phyloP scores from a whole-genome alignment of 2,113 vertebrate genomes.

The Tyrannus savana region DNA sequence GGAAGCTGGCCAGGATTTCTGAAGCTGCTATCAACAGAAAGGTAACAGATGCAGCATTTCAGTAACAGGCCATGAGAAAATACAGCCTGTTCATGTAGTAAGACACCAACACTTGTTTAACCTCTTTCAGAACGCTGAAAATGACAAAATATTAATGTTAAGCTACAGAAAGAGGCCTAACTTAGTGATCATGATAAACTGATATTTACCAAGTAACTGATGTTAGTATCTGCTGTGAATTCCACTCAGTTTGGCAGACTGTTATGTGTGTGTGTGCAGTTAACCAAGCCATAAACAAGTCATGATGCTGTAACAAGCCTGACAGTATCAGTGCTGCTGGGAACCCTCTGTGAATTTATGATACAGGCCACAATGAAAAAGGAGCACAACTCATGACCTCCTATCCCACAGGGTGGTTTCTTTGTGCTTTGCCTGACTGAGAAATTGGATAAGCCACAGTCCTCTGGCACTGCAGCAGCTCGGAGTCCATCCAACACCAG shows the following conservation, averaged over 20 bases:
- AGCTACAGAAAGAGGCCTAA: neutral
- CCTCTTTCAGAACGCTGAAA: neutral
- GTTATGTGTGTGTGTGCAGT: neutral
- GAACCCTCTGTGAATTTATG: neutral
- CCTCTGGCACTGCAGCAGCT: neutral
- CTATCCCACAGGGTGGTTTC: neutral
- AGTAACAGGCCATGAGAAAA: neutral
- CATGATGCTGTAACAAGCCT: neutral
- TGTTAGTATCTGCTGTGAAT: neutral
- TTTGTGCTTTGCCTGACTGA: neutral
- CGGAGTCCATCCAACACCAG: neutral
- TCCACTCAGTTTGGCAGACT: neutral
- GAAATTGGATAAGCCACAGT: neutral
- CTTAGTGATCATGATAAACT: neutral
- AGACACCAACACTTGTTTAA: neutral
- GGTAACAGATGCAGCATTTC: neutral
- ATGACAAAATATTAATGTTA: neutral
- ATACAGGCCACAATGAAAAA: neutral
- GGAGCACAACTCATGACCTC: neutral
- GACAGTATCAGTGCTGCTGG: neutral
- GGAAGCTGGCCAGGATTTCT: neutral
- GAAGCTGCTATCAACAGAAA: conserved; percentile 2
- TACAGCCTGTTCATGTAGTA: neutral
- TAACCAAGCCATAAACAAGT: neutral
- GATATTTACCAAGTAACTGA: neutral